A percentile compares a stretch with the other conserved stretches of the same genome.
Conservation (phyloP, 1,140 invertebrate genomes). For the Drosophila malerkotliana region DNA sequence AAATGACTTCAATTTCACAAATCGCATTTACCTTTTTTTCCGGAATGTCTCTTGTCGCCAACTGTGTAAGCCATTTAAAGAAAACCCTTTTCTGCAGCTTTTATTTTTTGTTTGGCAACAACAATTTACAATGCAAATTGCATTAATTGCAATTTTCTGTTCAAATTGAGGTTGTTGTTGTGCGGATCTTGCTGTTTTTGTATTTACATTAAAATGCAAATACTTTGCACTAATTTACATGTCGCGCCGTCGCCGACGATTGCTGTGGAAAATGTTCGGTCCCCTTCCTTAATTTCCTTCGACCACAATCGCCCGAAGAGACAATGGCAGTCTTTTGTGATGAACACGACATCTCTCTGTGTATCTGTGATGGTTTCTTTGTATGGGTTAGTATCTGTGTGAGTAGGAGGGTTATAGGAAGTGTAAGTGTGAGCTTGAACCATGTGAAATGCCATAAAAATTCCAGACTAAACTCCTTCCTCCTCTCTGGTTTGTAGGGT, state of each 20-base stretch:
- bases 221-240: constrained; percentile 75
- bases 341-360: constrained; percentile 17
- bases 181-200: constrained; percentile 2
- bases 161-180: constrained; percentile 43
- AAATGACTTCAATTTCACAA: constrained; percentile 45
- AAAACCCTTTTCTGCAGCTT: neutral
- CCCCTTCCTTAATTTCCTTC: constrained; percentile 1
- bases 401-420: constrained; percentile 22
- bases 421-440: constrained; percentile 57
- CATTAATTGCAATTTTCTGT: constrained; percentile 68
- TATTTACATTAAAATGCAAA: constrained; percentile 72
- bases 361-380: neutral
- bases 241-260: constrained; percentile 49
- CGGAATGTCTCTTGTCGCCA: constrained; percentile 25
- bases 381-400: constrained; percentile 20
- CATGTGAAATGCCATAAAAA: constrained; percentile 76
- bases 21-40: constrained; percentile 42
- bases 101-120: constrained; percentile 17
- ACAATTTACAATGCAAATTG: constrained; percentile 69
- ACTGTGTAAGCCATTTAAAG: constrained; percentile 16
- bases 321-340: constrained; percentile 61
- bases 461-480: constrained; percentile 43
- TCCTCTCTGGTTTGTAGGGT: neutral
- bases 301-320: constrained; percentile 28
- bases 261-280: constrained; percentile 34